These are phyloP conservation scores for Parus major DNA, from an alignment of 2,113 vertebrate species.

Conservation along the genomic window DNA sequence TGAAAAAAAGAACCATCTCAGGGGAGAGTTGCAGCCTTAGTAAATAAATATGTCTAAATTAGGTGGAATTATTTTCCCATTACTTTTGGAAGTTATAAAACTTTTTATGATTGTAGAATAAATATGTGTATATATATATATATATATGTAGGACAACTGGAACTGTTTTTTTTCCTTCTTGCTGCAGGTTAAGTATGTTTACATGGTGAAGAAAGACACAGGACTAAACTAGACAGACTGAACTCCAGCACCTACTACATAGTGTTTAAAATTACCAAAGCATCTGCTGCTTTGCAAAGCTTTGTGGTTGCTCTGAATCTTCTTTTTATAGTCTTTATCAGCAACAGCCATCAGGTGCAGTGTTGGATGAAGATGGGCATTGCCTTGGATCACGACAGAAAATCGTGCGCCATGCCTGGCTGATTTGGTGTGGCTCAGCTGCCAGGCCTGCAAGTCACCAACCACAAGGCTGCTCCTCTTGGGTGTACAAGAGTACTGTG, in stretches of 20 bases:
- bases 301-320: not conserved
- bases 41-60: not conserved
- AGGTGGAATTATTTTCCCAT: not conserved
- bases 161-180: not conserved
- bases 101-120: not conserved
- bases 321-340: not conserved
- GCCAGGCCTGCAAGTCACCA: not conserved
- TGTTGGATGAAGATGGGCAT: too few relatives aligned
- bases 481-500: not conserved
- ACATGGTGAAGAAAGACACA: not conserved
- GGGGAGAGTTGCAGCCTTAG: not conserved
- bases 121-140: not conserved
- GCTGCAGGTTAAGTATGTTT: not conserved
- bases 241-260: not conserved
- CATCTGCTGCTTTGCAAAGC: not conserved
- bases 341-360: not conserved
- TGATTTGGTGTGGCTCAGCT: not conserved
- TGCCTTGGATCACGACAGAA: not conserved
- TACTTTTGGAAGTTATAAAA: not conserved
- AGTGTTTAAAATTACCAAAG: not conserved
- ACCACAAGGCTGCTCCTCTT: not conserved
- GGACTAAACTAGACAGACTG: not conserved
- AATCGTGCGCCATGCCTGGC: fast-evolving
- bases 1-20: not conserved
- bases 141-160: not conserved